Conservation (phyloP, 2,797 vertebrate genomes). For the Gobionotothen gibberifrons region DNA sequence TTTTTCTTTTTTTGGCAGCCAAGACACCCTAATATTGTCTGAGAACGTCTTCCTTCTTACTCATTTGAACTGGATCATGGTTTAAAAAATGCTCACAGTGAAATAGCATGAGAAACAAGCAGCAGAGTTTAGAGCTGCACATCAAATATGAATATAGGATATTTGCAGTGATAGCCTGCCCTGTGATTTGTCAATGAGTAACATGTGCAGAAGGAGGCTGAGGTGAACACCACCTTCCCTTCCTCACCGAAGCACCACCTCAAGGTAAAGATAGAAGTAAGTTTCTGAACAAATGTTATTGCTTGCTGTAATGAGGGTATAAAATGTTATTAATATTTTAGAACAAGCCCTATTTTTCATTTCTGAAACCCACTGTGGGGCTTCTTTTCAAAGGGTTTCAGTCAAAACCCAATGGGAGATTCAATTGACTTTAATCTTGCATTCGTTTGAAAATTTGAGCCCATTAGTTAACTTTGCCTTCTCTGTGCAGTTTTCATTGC, state of each 20-base stretch:
- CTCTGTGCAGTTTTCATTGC: conserved; percentile 86
- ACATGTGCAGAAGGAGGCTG: conserved; percentile 48
- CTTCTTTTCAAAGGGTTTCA: conserved; percentile 87
- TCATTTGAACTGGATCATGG: conserved; percentile 59
- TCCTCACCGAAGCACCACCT: conserved; percentile 56
- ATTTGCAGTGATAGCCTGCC: conserved; percentile 62
- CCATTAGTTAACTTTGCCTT: conserved; percentile 89
- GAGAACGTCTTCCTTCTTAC: conserved; percentile 51
- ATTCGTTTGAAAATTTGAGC: conserved; percentile 90
- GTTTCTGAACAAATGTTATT: conserved; percentile 87
- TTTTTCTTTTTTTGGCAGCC: conserved; percentile 38
- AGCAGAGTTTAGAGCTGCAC: conserved; percentile 39
- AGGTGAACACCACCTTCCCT: conserved; percentile 52
- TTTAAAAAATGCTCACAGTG: conserved; percentile 40
- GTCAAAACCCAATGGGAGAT: conserved; percentile 87
- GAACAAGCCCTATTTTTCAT: conserved; percentile 88
- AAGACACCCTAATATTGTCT: conserved; percentile 51
- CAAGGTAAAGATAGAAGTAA: conserved; percentile 76
- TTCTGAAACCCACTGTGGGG: conserved; percentile 86
- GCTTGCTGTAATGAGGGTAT: conserved; percentile 87
- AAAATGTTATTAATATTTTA: conserved; percentile 90
- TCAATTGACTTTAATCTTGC: conserved; percentile 90
- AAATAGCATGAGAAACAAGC: conserved; percentile 35
- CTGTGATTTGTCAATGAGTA: conserved; percentile 56
- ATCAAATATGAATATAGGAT: conserved; percentile 77